A percentile compares a stretch with the other conserved stretches of the same genome.
phyloP scores from a whole-genome alignment of 2,113 vertebrate species.

The Nothoprocta perdicaria region DNA sequence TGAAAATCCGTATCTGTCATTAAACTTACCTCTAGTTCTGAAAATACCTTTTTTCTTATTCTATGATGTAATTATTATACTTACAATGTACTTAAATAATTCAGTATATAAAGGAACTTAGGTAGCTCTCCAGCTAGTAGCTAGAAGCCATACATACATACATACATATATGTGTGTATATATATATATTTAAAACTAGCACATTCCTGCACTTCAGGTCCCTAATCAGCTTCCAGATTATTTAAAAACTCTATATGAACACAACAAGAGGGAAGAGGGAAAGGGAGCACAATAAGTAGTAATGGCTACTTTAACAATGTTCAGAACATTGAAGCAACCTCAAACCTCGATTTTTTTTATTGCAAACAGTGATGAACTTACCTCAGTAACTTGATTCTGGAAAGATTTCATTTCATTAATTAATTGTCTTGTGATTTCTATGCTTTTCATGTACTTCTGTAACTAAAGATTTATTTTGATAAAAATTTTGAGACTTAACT shows the following conservation, averaged over 20 bases:
- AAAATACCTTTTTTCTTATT: not conserved
- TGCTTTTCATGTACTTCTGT: constrained; percentile 52
- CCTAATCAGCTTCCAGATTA: not conserved
- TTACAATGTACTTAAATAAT: not conserved
- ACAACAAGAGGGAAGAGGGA: not conserved
- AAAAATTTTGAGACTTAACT: not conserved
- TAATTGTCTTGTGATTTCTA: constrained; percentile 38
- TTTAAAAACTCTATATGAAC: not conserved
- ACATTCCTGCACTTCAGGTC: not conserved
- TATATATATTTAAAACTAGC: not conserved
- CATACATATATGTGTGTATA: not conserved
- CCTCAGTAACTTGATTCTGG: constrained; percentile 12
- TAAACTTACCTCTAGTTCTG: not conserved
- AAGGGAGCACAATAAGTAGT: not conserved
- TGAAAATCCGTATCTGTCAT: not conserved
- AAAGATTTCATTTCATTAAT: constrained; percentile 44
- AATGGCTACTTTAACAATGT: not conserved
- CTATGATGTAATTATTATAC: not conserved
- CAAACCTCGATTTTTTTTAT: not conserved
- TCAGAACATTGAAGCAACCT: not conserved
- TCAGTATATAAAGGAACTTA: not conserved
- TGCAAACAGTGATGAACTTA: constrained; percentile 11
- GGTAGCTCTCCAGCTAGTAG: not conserved
- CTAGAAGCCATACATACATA: not conserved
- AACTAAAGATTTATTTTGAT: constrained; percentile 15